Evolutionary conservation across 1,140 invertebrate genomes (phyloP).

Genomic region (Ips nitidus): DNA sequence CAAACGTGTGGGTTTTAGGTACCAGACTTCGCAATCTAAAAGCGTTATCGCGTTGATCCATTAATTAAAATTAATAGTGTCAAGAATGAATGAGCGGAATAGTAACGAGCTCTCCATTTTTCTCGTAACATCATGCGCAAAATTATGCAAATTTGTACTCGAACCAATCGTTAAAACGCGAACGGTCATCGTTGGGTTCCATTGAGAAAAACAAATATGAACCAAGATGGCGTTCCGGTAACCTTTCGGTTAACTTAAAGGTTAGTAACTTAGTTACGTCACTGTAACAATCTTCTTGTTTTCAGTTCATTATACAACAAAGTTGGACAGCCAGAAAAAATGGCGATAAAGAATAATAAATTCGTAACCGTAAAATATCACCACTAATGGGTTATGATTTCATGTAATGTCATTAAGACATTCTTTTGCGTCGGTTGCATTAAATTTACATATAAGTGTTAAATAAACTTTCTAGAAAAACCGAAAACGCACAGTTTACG

Average conservation of each 20-base stretch:
- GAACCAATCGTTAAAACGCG: background rate
- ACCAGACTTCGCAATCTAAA: no score
- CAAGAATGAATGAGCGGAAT: conserved; percentile 1
- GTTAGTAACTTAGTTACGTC: background rate
- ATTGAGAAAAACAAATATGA: background rate
- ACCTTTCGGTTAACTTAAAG: background rate
- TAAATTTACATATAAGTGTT: background rate
- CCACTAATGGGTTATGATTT: background rate
- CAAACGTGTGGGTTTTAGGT: no score
- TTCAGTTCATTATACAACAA: background rate
- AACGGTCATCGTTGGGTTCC: background rate
- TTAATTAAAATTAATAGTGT: conserved; percentile 7
- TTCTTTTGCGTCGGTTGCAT: background rate
- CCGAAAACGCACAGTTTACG: background rate
- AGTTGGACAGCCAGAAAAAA: background rate
- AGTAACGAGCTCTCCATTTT: background rate
- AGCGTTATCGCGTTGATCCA: background rate
- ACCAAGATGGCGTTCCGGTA: background rate
- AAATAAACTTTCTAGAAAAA: background rate
- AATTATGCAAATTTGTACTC: conserved; percentile 3
- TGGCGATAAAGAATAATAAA: background rate
- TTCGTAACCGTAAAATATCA: background rate
- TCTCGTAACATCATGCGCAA: background rate
- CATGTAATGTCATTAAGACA: background rate
- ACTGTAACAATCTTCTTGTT: background rate